Evolutionary conservation across 2,888 invertebrate genomes (phyloP).

Genomic region (Parapristionchus giblindavisi): DNA sequence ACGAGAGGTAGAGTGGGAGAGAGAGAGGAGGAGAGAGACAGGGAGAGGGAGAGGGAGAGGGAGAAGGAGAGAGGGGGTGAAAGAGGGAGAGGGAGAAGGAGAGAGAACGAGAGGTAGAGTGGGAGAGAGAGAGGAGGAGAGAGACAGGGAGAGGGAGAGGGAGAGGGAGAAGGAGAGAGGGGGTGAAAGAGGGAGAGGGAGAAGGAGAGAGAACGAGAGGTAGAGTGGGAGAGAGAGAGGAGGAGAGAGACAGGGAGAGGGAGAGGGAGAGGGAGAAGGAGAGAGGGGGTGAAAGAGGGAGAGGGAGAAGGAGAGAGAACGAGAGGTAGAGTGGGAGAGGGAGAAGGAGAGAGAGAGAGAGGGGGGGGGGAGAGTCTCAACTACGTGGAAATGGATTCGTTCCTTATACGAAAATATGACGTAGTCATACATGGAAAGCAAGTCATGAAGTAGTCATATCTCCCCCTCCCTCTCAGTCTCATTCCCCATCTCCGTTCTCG

Average conservation of each 20-base stretch:
- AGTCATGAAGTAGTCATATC: too few relatives aligned
- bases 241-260: background rate
- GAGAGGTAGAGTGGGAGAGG: background rate
- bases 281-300: background rate
- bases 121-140: too few relatives aligned
- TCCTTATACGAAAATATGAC: too few relatives aligned
- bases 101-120: background rate
- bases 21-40: background rate
- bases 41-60: background rate
- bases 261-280: slow-evolving; percentile 4
- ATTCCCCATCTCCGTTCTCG: too few relatives aligned
- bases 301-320: background rate
- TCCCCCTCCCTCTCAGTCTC: too few relatives aligned
- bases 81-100: background rate
- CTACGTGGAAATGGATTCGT: too few relatives aligned
- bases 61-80: background rate
- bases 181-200: background rate
- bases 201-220: background rate
- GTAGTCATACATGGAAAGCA: too few relatives aligned
- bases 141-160: background rate
- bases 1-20: too few relatives aligned
- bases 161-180: background rate
- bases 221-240: too few relatives aligned
- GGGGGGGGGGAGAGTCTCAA: background rate
- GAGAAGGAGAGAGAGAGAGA: background rate